These are phyloP conservation scores for Crotalus viridis DNA, from an alignment of 2,113 vertebrate genomes.

Conservation along the genomic window DNA sequence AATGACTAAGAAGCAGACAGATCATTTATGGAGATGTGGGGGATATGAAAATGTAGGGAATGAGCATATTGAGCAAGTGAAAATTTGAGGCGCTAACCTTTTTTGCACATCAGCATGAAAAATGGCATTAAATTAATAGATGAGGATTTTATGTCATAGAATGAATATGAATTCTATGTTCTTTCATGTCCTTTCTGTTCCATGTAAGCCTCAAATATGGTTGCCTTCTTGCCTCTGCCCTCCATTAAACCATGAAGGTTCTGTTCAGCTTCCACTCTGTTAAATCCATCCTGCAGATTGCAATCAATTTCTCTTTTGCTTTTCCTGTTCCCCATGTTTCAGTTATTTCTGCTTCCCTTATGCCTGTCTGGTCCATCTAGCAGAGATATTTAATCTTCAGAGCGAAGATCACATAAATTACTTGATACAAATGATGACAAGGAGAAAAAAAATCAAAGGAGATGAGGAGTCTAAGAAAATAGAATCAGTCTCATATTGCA, in stretches of 20 bases:
- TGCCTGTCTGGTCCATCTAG: not conserved
- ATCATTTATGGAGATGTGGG: not conserved
- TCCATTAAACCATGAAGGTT: not conserved
- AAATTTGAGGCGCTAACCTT: not conserved
- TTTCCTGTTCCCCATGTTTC: not conserved
- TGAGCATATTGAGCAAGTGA: not conserved
- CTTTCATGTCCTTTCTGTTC: not conserved
- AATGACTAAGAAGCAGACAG: not conserved
- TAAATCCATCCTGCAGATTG: not conserved
- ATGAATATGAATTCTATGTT: not conserved
- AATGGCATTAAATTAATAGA: not conserved
- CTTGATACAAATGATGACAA: not conserved
- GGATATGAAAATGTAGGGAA: not conserved
- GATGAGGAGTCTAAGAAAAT: not conserved
- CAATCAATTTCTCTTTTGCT: not conserved
- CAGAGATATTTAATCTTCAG: not conserved
- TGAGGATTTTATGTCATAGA: not conserved
- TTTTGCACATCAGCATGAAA: not conserved
- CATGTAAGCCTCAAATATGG: not conserved
- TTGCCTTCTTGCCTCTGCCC: not conserved
- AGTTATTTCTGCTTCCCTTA: not conserved
- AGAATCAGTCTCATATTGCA: not conserved
- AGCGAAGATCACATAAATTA: not conserved
- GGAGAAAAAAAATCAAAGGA: not conserved
- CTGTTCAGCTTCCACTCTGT: not conserved